Conservation (phyloP, 2,888 invertebrate genomes). For the Maniola hyperantus region DNA sequence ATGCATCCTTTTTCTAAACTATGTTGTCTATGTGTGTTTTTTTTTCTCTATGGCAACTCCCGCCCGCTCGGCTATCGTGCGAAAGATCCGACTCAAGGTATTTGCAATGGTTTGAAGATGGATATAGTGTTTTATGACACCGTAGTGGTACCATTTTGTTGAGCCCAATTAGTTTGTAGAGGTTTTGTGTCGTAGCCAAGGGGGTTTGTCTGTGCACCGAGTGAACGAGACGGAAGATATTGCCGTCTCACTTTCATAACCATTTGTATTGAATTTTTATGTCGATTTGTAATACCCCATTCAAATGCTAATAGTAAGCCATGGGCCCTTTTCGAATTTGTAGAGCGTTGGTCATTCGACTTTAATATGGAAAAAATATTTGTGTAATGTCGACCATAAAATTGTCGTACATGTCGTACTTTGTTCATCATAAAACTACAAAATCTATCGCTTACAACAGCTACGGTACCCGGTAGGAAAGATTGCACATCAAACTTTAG, state of each 20-base stretch:
- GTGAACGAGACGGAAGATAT: conserved; percentile 61
- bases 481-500: no score
- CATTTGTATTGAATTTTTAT: not conserved
- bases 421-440: no score
- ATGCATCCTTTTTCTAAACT: conserved; percentile 84
- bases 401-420: no score
- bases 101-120: conserved; percentile 48
- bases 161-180: conserved; percentile 72
- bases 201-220: conserved; percentile 76
- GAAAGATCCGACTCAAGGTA: conserved; percentile 83
- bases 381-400: no score
- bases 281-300: not conserved
- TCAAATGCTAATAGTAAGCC: no score
- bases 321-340: no score
- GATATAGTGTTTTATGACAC: conserved; percentile 49
- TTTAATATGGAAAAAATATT: no score
- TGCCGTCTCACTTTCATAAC: conserved; percentile 48
- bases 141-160: conserved; percentile 72
- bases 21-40: conserved; percentile 86
- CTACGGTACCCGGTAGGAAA: no score
- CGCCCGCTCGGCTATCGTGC: conserved; percentile 85
- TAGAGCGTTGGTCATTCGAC: no score
- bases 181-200: conserved; percentile 81
- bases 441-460: no score
- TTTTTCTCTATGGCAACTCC: conserved; percentile 88